Evolutionary conservation across 2,888 invertebrate genomes (phyloP), one percentile per base, ranked within the genome.

Genomic region (Nomada goodeniana): DNA sequence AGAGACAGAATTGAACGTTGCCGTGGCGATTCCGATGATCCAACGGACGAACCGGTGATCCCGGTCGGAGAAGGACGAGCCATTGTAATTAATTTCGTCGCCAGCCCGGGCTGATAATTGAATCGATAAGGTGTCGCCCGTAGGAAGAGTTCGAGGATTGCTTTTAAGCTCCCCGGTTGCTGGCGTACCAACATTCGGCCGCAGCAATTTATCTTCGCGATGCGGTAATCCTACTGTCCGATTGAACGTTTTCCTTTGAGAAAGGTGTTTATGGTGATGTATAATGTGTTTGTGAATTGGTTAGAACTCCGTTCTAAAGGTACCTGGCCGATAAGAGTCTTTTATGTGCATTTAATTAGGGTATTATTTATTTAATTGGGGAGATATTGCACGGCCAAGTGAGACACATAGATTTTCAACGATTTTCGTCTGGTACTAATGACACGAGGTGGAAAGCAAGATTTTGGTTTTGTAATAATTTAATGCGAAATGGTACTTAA

Each of bases 1-100:
- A 88, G 85, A 83, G 81, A 79, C 80, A 86, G 89, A 88, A 90
- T 90, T 89, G 85, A 87, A 89, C 87, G 68, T 72, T 69, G 59
- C 67, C 26, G 47, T 29, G 63, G 47, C 69, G 82, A 80, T 70
- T 1, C 55, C 29, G 80, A 81, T 80, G 74, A 81, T 36, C 7
- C 60, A 5, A n/a, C 15, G 29, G 15, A 50, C 55, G 55, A 26
- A 44, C 29, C 11, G 47, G 20, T 52, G 69, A 80, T 65, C 57
- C 52, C 74, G 60, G 68, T 75, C 42, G 52, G 20, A 0, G 13
- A 5, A 57, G 23, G 50, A 20, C 55, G 20, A 29, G 36, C 60
- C 50, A 68, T 70, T 70, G 80, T 70, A 80, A 82, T 82, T 82
- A 80, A 82, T 82, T 82, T 80, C 60, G 65, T 42, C 70, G 65